Base-by-base conservation (phyloP, 2,888 invertebrate species). In the Cephus pulcher region DNA sequence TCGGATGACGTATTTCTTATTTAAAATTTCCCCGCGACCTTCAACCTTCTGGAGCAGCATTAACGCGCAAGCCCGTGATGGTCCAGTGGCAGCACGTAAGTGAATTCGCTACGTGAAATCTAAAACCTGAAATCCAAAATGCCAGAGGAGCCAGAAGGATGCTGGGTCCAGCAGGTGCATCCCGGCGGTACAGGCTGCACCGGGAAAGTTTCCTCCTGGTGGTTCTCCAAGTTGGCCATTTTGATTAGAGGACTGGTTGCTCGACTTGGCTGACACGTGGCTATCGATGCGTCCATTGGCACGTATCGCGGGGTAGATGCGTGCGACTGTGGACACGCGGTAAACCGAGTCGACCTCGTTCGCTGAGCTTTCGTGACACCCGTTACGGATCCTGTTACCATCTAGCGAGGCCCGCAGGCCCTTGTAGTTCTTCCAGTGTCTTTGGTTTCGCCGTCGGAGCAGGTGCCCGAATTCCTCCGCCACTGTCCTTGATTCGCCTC, bases 321-420 rank as follows among this genome's bases (percentile, higher is more conserved):
- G 23, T 23, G 23, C 15, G 6, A 9, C 15, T 15, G 0, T 23
- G 56, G 12, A 35, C 35, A 4, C 4, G 37, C 37, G 56, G 23
- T 56, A 9, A 56, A 56, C 23, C 56, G 56, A 56, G 23, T 56
- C 56, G 23, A 56, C 23, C 56, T 56, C 23, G 23, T 56, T 56
- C 23, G 9, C 56, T 9, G 56, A 23, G 56, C 23, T 56, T 56
- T 56, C 23, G 9, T 2, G 56, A 56, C 80, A 75, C 78, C 86
- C 86, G 86, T 86, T 86, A 86, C 80, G 79, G 80, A 82, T 84
- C 83, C 86, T 84, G 86, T 86, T 86, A 83, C 75, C 74, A 78
- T 40, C 69, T 75, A 56, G 56, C 9, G 9, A 56, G 40, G 23
- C 40, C 40, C 40, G 6, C 6, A 23, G 40, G 40, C 15, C 40